Conservation (phyloP, 2,113 vertebrate species). For the Phrynosoma blainvillii region DNA sequence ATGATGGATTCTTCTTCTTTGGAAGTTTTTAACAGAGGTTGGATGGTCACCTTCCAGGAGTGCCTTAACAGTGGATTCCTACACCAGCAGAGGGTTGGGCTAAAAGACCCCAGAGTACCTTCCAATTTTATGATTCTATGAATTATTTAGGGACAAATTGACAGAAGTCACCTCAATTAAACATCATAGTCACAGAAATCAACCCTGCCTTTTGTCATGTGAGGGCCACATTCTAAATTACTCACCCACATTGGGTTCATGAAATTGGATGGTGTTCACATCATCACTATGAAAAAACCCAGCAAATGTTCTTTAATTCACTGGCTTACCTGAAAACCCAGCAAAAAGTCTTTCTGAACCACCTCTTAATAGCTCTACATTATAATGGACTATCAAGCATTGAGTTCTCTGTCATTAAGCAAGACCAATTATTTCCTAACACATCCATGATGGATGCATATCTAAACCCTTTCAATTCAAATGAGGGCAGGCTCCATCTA, state of each 20-base stretch:
- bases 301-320: not conserved
- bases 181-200: not conserved
- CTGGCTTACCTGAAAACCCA: not conserved
- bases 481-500: constrained; percentile 6
- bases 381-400: not conserved
- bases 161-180: not conserved
- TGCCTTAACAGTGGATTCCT: no score
- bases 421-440: not conserved
- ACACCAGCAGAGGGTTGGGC: no score
- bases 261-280: not conserved
- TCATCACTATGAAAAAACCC: not conserved
- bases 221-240: not conserved
- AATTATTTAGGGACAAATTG: not conserved
- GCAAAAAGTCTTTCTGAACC: not conserved
- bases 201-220: not conserved
- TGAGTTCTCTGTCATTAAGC: not conserved
- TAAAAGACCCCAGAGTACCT: no score
- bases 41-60: no score
- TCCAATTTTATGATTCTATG: no score
- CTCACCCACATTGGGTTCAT: not conserved
- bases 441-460: not conserved
- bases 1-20: no score
- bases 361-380: not conserved
- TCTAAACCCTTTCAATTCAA: not conserved
- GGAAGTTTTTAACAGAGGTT: no score